Conservation (phyloP, 2,888 invertebrate genomes). For the Villa cingulata region DNA sequence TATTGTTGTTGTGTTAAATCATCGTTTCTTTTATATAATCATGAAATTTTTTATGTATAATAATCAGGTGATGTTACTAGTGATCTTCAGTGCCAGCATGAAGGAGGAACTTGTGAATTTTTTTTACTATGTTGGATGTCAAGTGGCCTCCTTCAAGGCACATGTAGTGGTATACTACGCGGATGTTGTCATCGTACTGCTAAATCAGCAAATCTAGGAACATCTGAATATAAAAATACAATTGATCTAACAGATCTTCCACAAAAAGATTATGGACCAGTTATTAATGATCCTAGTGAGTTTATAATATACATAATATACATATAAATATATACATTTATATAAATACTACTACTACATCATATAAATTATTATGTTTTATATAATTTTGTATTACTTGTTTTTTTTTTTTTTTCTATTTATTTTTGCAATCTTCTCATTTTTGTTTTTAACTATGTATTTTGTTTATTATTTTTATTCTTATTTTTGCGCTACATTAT, state of each 20-base stretch:
- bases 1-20: too few species aligned
- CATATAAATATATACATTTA: too few species aligned
- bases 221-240: constrained; percentile 52
- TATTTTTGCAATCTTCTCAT: too few species aligned
- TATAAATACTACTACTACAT: too few species aligned
- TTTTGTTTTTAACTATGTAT: too few species aligned
- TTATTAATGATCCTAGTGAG: constrained; percentile 68
- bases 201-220: constrained; percentile 50
- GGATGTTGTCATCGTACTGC: constrained; percentile 76
- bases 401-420: too few species aligned
- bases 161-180: constrained; percentile 67
- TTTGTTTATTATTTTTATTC: too few species aligned
- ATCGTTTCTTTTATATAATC: too few species aligned
- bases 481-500: too few species aligned
- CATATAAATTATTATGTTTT: too few species aligned
- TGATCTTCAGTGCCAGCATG: constrained; percentile 36
- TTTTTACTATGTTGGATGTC: constrained; percentile 86
- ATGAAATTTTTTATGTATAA: background rate
- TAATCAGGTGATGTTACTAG: constrained; percentile 30
- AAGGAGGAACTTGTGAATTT: constrained; percentile 74
- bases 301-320: constrained; percentile 19
- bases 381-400: too few species aligned
- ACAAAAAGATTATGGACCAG: constrained; percentile 53
- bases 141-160: constrained; percentile 71
- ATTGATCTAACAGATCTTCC: constrained; percentile 45